Percentiles rank a stretch among this genome's conserved stretches.
Conservation (phyloP, 1,140 invertebrate species). For the Lepidurus apus region DNA sequence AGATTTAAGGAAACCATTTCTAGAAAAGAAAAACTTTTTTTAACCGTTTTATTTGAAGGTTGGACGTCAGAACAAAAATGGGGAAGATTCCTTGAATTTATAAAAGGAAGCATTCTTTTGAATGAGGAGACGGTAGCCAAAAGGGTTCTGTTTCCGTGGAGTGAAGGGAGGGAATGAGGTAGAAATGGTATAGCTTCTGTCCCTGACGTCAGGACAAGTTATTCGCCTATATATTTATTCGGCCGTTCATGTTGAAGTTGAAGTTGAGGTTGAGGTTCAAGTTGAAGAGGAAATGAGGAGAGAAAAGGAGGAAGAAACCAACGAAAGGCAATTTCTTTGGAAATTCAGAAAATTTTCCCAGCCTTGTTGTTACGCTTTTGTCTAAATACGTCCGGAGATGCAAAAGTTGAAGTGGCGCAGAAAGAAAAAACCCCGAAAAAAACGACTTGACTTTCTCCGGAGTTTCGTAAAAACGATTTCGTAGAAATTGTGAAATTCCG, state of each 20-base stretch:
- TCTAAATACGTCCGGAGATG: no score
- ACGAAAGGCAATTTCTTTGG: no score
- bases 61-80: neutral
- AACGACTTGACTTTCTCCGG: no score
- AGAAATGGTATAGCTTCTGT: constrained; percentile 22
- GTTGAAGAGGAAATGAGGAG: neutral
- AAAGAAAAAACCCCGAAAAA: no score
- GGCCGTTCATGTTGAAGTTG: neutral
- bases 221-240: constrained; percentile 15
- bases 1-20: no score
- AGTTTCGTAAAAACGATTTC: no score
- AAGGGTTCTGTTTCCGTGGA: neutral
- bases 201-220: constrained; percentile 17
- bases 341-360: no score
- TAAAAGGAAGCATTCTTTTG: neutral
- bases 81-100: neutral
- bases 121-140: neutral
- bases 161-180: constrained; percentile 4
- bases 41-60: neutral
- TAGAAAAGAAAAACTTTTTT: no score
- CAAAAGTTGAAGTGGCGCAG: no score
- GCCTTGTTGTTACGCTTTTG: no score
- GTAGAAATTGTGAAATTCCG: no score
- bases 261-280: neutral
- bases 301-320: no score